Evolutionary conservation across 35 echinoderm and acorn worm species (phyloP).

Genomic region (Patiria miniata): DNA sequence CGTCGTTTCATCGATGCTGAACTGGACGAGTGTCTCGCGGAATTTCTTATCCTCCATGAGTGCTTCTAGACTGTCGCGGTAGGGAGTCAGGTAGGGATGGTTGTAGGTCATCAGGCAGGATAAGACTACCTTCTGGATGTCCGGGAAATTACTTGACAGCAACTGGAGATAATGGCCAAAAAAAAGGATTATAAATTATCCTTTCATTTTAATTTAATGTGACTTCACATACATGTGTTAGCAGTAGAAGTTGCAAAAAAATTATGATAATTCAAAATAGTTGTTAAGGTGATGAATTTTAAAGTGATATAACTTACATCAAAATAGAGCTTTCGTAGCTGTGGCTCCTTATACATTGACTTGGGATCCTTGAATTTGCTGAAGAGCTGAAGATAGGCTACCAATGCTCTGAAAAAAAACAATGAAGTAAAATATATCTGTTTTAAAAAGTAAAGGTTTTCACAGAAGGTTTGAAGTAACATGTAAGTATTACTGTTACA

Average conservation of each 20-base stretch:
- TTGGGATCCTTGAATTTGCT: conserved; percentile 85
- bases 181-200: conserved; percentile 5
- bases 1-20: conserved; percentile 82
- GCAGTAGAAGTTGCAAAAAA: too few species aligned
- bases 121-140: conserved; percentile 72
- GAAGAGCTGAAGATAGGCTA: conserved; percentile 76
- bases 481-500: too few species aligned
- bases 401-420: conserved; percentile 58
- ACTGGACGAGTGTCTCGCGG: conserved; percentile 74
- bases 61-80: conserved; percentile 68
- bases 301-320: conserved; percentile 52
- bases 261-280: not conserved
- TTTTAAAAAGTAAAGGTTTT: not conserved
- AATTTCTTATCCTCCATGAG: conserved; percentile 87
- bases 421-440: conserved; percentile 9
- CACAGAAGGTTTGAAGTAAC: too few species aligned
- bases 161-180: conserved; percentile 45
- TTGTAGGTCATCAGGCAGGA: conserved; percentile 91
- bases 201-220: too few species aligned
- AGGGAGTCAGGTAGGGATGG: conserved; percentile 79
- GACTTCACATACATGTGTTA: too few species aligned
- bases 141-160: conserved; percentile 56
- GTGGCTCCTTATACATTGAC: conserved; percentile 66
- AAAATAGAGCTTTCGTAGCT: conserved; percentile 77
- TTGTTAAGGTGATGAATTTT: not conserved